Conservation (phyloP, 2,113 vertebrate genomes). For the Neogale vison region DNA sequence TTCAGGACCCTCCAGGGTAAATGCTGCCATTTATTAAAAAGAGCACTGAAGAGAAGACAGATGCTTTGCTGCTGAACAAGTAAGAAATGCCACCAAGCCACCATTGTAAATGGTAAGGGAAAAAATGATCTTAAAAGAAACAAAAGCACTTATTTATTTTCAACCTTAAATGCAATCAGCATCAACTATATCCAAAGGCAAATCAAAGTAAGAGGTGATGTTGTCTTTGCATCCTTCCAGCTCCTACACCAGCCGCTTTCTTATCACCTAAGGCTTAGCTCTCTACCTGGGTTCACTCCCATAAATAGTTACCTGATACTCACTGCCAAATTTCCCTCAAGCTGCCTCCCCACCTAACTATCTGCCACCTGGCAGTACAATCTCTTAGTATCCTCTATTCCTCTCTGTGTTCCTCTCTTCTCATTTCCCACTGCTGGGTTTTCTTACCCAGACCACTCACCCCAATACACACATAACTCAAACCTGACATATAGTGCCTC, state of each 20-base stretch:
- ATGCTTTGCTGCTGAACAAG: neutral
- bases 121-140: neutral
- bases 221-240: neutral
- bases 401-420: neutral
- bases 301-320: neutral
- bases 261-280: neutral
- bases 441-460: neutral
- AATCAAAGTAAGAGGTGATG: neutral
- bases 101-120: neutral
- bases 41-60: neutral
- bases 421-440: neutral
- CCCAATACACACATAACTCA: neutral
- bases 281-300: neutral
- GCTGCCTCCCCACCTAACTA: neutral
- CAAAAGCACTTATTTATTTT: neutral
- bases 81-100: neutral
- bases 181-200: neutral
- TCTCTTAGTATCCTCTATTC: neutral
- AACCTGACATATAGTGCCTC: neutral
- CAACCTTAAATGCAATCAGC: neutral
- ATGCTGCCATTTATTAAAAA: neutral
- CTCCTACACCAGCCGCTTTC: accelerated
- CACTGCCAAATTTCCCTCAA: neutral
- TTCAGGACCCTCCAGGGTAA: neutral
- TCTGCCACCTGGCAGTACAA: neutral